Percentiles rank a stretch among this genome's conserved stretches.
phyloP scores from a whole-genome alignment of 2,113 vertebrate species.

The Channa argus region DNA sequence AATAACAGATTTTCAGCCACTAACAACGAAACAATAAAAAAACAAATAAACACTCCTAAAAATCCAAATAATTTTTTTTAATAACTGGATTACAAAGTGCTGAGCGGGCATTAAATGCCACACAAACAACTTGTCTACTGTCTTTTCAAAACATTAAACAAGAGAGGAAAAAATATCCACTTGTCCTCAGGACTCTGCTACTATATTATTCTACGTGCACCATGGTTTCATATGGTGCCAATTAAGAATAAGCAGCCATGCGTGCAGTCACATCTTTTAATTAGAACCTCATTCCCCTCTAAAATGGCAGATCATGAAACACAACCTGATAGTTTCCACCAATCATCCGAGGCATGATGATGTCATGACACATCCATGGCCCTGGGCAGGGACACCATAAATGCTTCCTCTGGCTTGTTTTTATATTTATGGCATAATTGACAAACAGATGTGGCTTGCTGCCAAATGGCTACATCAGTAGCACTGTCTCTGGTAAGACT shows the following conservation, averaged over 20 bases:
- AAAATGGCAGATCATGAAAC: slow-evolving; percentile 69
- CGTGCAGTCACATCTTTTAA: slow-evolving; percentile 71
- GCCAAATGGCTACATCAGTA: slow-evolving; percentile 70
- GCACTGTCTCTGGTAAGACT: slow-evolving; percentile 46
- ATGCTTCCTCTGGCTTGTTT: slow-evolving; percentile 70
- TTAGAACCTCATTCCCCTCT: slow-evolving; percentile 69
- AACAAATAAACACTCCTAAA: neutral
- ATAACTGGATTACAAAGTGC: slow-evolving; percentile 6
- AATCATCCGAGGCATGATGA: slow-evolving; percentile 73
- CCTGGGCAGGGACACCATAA: slow-evolving; percentile 63
- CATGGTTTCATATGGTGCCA: slow-evolving; percentile 58
- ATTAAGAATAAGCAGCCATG: slow-evolving; percentile 68
- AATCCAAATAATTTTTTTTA: neutral
- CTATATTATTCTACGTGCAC: slow-evolving; percentile 12
- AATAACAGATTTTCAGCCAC: slow-evolving; percentile 22
- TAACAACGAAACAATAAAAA: neutral
- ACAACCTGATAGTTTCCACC: slow-evolving; percentile 66
- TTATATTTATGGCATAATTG: slow-evolving; percentile 79
- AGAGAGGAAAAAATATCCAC: slow-evolving; percentile 14
- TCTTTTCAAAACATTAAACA: slow-evolving; percentile 9
- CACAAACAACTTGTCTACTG: neutral
- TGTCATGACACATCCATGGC: slow-evolving; percentile 74
- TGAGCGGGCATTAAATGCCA: neutral
- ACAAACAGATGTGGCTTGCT: slow-evolving; percentile 70
- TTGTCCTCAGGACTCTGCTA: slow-evolving; percentile 10